phyloP scores from a whole-genome alignment of 1,140 invertebrate species.

The Pteromalus puparum region DNA sequence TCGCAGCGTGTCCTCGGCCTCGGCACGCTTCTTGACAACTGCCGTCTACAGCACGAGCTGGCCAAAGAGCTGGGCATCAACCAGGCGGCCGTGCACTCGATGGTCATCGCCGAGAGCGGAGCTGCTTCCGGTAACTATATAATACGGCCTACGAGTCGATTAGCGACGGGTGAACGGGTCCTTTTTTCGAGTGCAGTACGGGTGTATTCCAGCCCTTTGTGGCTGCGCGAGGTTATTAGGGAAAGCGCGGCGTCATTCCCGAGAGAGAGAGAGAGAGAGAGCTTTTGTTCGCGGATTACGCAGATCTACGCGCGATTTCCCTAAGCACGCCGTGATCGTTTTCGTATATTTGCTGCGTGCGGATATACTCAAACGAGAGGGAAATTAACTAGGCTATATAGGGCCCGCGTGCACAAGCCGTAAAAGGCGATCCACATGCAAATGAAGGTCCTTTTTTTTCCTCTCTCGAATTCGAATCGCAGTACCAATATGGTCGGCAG shows the following conservation, averaged over 20 bases:
- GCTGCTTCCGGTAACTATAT: constrained; percentile 75
- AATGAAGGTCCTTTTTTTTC: not conserved
- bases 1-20: constrained; percentile 78
- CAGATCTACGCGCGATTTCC: not conserved
- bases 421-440: not conserved
- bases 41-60: constrained; percentile 78
- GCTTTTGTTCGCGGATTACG: not conserved
- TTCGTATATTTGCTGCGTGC: too few relatives aligned
- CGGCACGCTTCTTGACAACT: constrained; percentile 80
- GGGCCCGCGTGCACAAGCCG: too few relatives aligned
- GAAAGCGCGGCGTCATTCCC: not conserved
- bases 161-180: not conserved
- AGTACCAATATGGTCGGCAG: constrained; percentile 78
- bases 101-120: constrained; percentile 79
- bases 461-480: constrained; percentile 17
- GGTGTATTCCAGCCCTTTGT: too few relatives aligned
- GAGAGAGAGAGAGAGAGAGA: too few relatives aligned
- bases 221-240: not conserved
- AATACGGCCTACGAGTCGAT: too few relatives aligned
- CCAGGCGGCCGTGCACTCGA: constrained; percentile 76
- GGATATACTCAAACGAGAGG: too few relatives aligned
- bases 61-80: constrained; percentile 77
- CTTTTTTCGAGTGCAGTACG: too few relatives aligned
- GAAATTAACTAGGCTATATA: too few relatives aligned
- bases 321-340: too few relatives aligned